A percentile compares a stretch with the other conserved stretches of the same genome.
phyloP scores from a whole-genome alignment of 2,797 vertebrate genomes.

The Botia almorhae region DNA sequence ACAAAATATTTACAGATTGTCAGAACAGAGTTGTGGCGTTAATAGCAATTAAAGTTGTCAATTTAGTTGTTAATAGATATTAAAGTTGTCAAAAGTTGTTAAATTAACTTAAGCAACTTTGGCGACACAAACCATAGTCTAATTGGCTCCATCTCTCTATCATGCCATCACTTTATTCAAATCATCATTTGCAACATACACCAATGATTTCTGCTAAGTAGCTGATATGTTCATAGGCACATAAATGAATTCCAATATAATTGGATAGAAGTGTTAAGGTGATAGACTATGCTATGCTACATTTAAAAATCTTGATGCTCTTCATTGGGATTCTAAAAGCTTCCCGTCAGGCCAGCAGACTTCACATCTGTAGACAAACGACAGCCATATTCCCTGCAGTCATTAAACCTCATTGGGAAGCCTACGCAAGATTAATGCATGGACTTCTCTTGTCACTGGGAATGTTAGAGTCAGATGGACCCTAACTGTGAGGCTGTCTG shows the following conservation, averaged over 20 bases:
- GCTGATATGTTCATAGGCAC: background rate
- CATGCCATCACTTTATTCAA: slow-evolving; percentile 16
- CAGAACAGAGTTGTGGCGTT: background rate
- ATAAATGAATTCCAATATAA: background rate
- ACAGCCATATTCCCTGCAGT: slow-evolving; percentile 30
- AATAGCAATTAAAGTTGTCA: background rate
- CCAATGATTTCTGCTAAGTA: slow-evolving; percentile 5
- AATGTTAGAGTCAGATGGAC: slow-evolving; percentile 43
- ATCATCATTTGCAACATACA: slow-evolving; percentile 24
- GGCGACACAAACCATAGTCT: background rate
- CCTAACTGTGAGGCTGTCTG: slow-evolving; percentile 41
- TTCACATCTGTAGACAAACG: slow-evolving; percentile 12
- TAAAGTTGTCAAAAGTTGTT: too few species aligned
- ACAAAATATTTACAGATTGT: slow-evolving; percentile 10
- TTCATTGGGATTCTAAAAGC: slow-evolving; percentile 33
- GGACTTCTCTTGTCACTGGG: slow-evolving; percentile 41
- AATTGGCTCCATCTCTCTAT: background rate
- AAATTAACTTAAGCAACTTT: too few species aligned
- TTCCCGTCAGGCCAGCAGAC: background rate
- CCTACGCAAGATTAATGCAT: slow-evolving; percentile 34
- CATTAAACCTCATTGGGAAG: slow-evolving; percentile 17
- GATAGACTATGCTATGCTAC: slow-evolving; percentile 25
- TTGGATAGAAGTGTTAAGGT: slow-evolving; percentile 30
- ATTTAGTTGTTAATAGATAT: too few species aligned
- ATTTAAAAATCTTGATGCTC: slow-evolving; percentile 26